Base-by-base conservation (phyloP, 2,797 vertebrate genomes). In the Dallia pectoralis region DNA sequence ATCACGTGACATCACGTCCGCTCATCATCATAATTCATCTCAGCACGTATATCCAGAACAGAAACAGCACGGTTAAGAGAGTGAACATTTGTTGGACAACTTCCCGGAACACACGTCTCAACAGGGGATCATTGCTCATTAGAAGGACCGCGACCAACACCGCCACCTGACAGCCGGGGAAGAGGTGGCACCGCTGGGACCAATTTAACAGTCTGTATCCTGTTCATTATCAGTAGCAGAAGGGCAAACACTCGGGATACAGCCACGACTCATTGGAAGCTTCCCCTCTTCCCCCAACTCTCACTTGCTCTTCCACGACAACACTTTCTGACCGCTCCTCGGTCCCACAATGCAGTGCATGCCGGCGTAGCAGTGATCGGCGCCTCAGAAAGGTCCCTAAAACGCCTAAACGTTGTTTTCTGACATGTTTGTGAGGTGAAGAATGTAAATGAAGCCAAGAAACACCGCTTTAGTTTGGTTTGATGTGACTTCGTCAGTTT, bases 151-250 rank as follows among this genome's bases (percentile, higher is more conserved):
- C 16, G 15, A 63, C 16, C 62, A 25, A 16, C 61, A 16, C 61
- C 61, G 16, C 61, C 16, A 63, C 62, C 29, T 44, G 40, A 44
- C 40, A 44, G 25, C 61, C 61, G 32, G 15, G 49, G 30, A 30
- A n/a, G 32, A 32, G 51, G 68, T 6, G 18, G 33, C 48, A 18
- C 68, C 33, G 29, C 18, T 14, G 49, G 18, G 49, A 70, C 18
- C 68, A 70, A 53, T 56, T 53, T 32, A 6, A 11, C 47, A 16
- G 8, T 9, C 47, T 12, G 48, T 22, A 30, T 22, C 14, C 61
- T 85, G 88, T 91, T 91, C 87, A 90, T 91, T 89, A 91, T 82
- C 18, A 76, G 19, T 29, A 83, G 77, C 85, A 71, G 82, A 80
- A 83, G 80, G 82, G 89, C 88, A 86, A 90, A 92, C 88, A 84